These are phyloP conservation scores for Unio delphinus DNA, from an alignment of 2,888 invertebrate species.

Conservation along the genomic window DNA sequence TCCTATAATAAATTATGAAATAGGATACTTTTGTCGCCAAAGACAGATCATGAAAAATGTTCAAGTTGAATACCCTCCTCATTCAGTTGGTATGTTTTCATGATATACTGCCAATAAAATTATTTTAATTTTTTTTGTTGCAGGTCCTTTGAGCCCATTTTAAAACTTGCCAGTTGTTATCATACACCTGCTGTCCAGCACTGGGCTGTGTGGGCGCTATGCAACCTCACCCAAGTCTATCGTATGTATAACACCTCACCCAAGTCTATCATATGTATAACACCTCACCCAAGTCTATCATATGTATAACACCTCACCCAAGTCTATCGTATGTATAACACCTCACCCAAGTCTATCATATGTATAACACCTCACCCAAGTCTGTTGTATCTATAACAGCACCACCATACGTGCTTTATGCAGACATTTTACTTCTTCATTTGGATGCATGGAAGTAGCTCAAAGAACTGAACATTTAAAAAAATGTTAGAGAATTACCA, in stretches of 20 bases:
- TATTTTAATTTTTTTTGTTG: conserved; percentile 16
- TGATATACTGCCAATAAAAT: background rate
- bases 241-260: conserved; percentile 77
- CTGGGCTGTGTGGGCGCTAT: conserved; percentile 98
- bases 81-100: background rate
- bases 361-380: no score
- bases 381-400: no score
- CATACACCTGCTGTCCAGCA: conserved; percentile 92
- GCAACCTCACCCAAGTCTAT: conserved; percentile 93
- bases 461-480: no score
- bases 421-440: no score
- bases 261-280: no score
- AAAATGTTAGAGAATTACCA: no score
- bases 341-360: no score
- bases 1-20: no score
- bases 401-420: no score
- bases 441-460: no score
- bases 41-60: background rate
- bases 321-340: conserved; percentile 84
- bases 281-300: no score
- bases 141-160: conserved; percentile 92
- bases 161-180: conserved; percentile 82
- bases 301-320: conserved; percentile 81
- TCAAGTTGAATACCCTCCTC: background rate
- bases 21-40: no score